Evolutionary conservation across 2,888 invertebrate species (phyloP).

Genomic region (Neoascia interrupta): DNA sequence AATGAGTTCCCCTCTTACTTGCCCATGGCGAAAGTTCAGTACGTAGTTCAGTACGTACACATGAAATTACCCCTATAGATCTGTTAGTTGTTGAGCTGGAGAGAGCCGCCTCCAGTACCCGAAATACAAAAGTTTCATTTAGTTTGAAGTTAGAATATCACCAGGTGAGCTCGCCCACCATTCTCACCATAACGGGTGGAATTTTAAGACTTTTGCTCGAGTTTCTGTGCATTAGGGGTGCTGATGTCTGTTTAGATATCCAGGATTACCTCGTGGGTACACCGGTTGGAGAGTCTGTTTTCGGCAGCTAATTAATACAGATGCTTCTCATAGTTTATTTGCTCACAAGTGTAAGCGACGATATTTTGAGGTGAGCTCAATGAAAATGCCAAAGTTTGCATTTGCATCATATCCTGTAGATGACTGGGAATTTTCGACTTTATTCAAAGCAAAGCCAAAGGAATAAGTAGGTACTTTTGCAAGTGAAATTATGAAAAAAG

Average conservation of each 20-base stretch:
- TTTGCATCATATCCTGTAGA: not conserved
- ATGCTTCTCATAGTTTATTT: not conserved
- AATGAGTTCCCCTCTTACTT: slow-evolving; percentile 23
- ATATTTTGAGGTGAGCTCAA: not conserved
- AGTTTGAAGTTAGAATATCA: slow-evolving; percentile 8
- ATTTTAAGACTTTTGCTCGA: slow-evolving; percentile 33
- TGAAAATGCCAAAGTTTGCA: slow-evolving; percentile 1
- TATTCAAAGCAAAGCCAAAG: too few relatives aligned
- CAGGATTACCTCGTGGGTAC: not conserved
- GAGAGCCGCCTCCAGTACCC: not conserved
- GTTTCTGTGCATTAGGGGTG: slow-evolving; percentile 8
- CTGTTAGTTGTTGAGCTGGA: not conserved
- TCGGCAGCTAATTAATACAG: not conserved
- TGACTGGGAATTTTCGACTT: not conserved
- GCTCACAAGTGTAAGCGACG: slow-evolving; percentile 9
- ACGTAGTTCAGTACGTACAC: not conserved
- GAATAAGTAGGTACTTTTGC: too few relatives aligned
- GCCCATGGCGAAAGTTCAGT: not conserved
- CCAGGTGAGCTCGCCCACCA: too few relatives aligned
- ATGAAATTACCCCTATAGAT: not conserved
- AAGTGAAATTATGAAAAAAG: too few relatives aligned
- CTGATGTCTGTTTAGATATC: too few relatives aligned
- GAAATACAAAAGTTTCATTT: slow-evolving; percentile 15
- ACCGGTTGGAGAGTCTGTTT: not conserved
- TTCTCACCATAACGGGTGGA: not conserved